phyloP scores from a whole-genome alignment of 1,140 invertebrate species.

The Macrosteles quadrilineatus region DNA sequence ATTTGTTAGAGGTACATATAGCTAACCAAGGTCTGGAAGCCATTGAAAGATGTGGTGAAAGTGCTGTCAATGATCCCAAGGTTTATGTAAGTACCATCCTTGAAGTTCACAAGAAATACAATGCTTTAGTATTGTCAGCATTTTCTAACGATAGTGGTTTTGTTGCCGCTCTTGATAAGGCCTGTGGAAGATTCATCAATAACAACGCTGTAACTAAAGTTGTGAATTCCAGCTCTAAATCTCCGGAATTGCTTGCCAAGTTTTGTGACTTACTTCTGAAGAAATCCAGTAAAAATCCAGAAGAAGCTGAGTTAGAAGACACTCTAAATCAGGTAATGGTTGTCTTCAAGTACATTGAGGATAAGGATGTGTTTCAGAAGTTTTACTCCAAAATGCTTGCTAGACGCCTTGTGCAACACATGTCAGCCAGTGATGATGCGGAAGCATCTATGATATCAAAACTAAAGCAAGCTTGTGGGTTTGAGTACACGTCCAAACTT shows the following conservation, averaged over 20 bases:
- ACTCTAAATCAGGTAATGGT: conserved; percentile 99
- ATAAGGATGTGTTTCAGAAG: conserved; percentile 99
- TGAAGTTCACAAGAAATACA: conserved; percentile 97
- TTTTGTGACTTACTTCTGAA: conserved; percentile 97
- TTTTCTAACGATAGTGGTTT: conserved; percentile 98
- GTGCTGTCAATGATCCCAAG: conserved; percentile 88
- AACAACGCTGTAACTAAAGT: conserved; percentile 88
- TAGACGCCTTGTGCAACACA: conserved; percentile 94
- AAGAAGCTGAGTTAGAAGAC: conserved; percentile 97
- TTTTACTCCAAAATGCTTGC: conserved; percentile 99
- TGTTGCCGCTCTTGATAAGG: conserved; percentile 95
- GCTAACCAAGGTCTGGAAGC: conserved; percentile 88
- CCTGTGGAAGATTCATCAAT: conserved; percentile 97
- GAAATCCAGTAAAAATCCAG: conserved; percentile 97
- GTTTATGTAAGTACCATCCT: conserved; percentile 96
- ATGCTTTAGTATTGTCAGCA: conserved; percentile 87
- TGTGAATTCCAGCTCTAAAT: conserved; percentile 90
- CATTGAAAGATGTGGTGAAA: conserved; percentile 88
- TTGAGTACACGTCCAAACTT: conserved; percentile 98
- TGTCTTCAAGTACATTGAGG: conserved; percentile 99
- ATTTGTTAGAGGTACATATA: conserved; percentile 91
- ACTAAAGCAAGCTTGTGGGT: conserved; percentile 98
- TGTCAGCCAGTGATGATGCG: conserved; percentile 98
- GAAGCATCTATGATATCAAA: conserved; percentile 99
- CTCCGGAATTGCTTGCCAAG: conserved; percentile 94